These are phyloP conservation scores for Ctenicera cuprea DNA, from an alignment of 2,888 invertebrate species.

Conservation along the genomic window DNA sequence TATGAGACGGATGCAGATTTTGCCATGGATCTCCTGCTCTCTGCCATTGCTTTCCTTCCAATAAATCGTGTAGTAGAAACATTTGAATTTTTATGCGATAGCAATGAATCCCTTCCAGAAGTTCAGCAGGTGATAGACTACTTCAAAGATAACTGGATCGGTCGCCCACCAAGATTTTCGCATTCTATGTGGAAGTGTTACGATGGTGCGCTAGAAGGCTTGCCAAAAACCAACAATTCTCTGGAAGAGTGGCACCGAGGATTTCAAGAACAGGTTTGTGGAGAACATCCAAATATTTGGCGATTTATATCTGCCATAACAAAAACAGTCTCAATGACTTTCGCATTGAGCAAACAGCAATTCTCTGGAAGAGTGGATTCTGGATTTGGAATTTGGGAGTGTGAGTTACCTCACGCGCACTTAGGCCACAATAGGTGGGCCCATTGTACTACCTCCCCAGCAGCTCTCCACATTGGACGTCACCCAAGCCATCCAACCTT, in stretches of 20 bases:
- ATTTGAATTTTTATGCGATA: slow-evolving; percentile 10
- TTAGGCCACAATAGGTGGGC: no score
- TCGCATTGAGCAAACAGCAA: slow-evolving; percentile 21
- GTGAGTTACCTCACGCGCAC: no score
- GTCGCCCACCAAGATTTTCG: not conserved
- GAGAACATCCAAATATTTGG: slow-evolving; percentile 41
- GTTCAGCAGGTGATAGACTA: slow-evolving; percentile 14
- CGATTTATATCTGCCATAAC: slow-evolving; percentile 42
- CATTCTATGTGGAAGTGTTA: slow-evolving; percentile 19
- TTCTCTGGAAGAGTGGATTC: no score
- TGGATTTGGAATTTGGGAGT: no score
- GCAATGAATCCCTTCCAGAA: slow-evolving; percentile 1
- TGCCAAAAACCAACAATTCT: slow-evolving; percentile 43
- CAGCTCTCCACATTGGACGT: no score
- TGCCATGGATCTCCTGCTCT: slow-evolving; percentile 33
- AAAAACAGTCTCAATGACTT: slow-evolving; percentile 37
- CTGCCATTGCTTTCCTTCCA: slow-evolving; percentile 10
- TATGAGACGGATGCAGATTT: slow-evolving; percentile 42
- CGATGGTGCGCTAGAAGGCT: not conserved
- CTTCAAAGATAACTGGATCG: slow-evolving; percentile 21
- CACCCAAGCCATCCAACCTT: no score
- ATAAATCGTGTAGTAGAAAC: not conserved
- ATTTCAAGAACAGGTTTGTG: slow-evolving; percentile 37
- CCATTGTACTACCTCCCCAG: no score
- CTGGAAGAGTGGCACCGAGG: slow-evolving; percentile 48